Base-by-base conservation (phyloP, 2,888 invertebrate genomes). In the Drosophila paramelanica region DNA sequence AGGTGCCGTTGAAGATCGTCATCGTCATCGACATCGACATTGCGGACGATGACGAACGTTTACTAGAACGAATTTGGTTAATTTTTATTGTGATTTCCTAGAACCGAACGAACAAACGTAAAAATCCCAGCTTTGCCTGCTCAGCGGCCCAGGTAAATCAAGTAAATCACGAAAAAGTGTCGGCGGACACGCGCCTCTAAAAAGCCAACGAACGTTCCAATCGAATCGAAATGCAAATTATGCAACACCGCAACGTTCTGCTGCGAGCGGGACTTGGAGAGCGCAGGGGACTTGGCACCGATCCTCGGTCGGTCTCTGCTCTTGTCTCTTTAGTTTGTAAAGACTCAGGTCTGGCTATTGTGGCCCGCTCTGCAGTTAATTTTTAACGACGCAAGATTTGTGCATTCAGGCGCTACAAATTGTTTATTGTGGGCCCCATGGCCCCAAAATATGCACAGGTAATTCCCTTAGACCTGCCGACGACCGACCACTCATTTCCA, bases 211-310 rank as follows among this genome's bases (percentile, higher is more conserved):
- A 81, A 73, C 82, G 85, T 78, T 85, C 73, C 85, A 90, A 91
- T 91, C 90, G 91, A 90, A 91, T 89, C 91, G 90, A 90, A 91
- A 91, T 91, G 90, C 91, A 91, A 91, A 91, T 91, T 90, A 91
- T 90, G 86, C 88, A 88, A 88, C 69, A 68, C 66, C 72, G 59
- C 77, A 74, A 77, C 56, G 78, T 67, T 64, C 62, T 56, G 47
- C 31, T 57, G 69, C 17, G 42, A 33, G 46, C 53, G 45, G 33
- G 38, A 17, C 17, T 53, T 33, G 46, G 57, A 46, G 38, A 49
- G 38, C 39, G 36, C 4, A 23, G 23, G 36, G 13, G 36, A 36
- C 36, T 36, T 36, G 58, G 46, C n/a, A 27, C 53, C 51, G 68
- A 59, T 73, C 49, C 58, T 41, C 47, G 33, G 41, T 74, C 69